Evolutionary conservation across 2,888 invertebrate species (phyloP).

Genomic region (Alitta virens): DNA sequence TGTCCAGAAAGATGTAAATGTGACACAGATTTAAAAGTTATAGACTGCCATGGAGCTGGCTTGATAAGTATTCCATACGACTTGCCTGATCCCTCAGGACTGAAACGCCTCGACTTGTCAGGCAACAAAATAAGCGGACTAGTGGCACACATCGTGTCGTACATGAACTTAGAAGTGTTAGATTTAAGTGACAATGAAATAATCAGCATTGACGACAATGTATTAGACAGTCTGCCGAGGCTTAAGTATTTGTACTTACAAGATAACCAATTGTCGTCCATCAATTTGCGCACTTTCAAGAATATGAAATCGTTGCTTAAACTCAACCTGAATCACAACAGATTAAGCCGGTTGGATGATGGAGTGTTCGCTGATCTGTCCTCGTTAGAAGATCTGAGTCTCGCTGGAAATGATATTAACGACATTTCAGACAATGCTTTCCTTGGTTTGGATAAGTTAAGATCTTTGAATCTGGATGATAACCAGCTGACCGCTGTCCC

Average conservation of each 20-base stretch:
- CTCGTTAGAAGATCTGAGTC: constrained; percentile 14
- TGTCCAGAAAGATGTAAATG: constrained; percentile 16
- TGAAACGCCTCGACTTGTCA: constrained; percentile 15
- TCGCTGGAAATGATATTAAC: constrained; percentile 13
- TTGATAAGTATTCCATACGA: constrained; percentile 18
- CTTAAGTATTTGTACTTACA: constrained; percentile 13
- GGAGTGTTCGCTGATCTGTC: constrained; percentile 15
- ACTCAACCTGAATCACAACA: constrained; percentile 18
- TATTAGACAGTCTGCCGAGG: constrained; percentile 8
- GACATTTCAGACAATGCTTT: constrained; percentile 12
- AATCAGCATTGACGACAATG: constrained; percentile 7
- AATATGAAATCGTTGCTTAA: constrained; percentile 5
- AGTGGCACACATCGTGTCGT: constrained; percentile 13
- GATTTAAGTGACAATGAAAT: constrained; percentile 21
- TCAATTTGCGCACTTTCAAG: constrained; percentile 5
- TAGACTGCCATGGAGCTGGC: constrained; percentile 14
- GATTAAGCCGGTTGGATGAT: constrained; percentile 6
- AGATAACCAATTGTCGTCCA: constrained; percentile 12
- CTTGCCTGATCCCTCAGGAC: constrained; percentile 15
- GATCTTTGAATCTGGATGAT: constrained; percentile 9
- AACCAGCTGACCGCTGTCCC: constrained; percentile 13
- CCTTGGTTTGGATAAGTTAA: constrained; percentile 5
- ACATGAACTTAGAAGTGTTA: constrained; percentile 16
- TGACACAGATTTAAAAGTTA: neutral
- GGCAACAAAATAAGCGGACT: constrained; percentile 17